Base-by-base conservation (phyloP, 2,797 vertebrate species). In the Avahi laniger region DNA sequence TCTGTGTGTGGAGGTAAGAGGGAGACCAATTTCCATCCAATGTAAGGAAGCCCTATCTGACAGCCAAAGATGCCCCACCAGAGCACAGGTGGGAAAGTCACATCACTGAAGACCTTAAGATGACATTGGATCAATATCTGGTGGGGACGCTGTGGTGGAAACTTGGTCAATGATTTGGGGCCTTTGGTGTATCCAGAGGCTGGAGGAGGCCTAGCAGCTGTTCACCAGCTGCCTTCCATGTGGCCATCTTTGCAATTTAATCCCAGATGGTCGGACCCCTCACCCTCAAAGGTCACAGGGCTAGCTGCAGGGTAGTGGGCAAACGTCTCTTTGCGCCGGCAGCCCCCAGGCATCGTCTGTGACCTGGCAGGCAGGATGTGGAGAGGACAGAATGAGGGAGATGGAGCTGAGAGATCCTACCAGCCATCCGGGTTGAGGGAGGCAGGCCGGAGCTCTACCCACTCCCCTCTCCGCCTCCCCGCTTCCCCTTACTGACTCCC, bases 251-350 rank as follows among this genome's bases (percentile, higher is more conserved):
- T 59, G 79, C 65, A 83, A 13, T 57, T 88, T 80, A 90, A 63
- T 94, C 80, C 94, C 96, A 93, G 83, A 91, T 81, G 87, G 93
- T 52, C 9, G 2, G 89, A 89, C 79, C 59, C 86, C 50, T 96
- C 89, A n/a, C 72, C 87, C 86, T 86, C 84, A 35, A 46, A 93
- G 97, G 95, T 97, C 95, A 89, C 65, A 10, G 86, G 96, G 89
- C 96, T 91, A 79, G 67, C 75, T 65, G 61, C 95, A 65, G 89
- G 50, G 80, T 30, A 28, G 65, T 18, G 63, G 92, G 80, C 70
- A 52, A 92, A 83, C 28, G 61, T 30, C 82, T 50, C 88, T 76
- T 35, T 26, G 41, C 52, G 38, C 48, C 13, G 4, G 61, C 7
- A 69, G 52, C 50, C 69, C 30, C 30, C 15, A 18, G 75, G 92